Percentiles rank a stretch among this genome's conserved stretches.
Conservation (phyloP, 2,888 invertebrate genomes). For the Scaptomyza flava region DNA sequence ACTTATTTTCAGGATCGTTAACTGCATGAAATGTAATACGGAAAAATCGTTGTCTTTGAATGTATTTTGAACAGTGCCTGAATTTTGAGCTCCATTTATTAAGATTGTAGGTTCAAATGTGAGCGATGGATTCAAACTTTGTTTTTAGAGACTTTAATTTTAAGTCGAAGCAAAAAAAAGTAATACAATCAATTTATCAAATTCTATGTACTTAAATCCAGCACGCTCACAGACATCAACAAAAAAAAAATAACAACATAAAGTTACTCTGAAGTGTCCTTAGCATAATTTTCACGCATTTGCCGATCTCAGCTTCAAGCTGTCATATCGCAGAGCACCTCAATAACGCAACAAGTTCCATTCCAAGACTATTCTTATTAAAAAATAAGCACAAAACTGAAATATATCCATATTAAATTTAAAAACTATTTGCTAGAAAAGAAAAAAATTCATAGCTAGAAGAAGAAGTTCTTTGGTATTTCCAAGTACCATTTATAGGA, state of each 20-base stretch:
- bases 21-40: slow-evolving; percentile 84
- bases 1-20: slow-evolving; percentile 81
- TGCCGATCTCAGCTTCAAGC: slow-evolving; percentile 54
- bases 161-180: slow-evolving; percentile 11
- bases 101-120: slow-evolving; percentile 44
- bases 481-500: slow-evolving; percentile 13
- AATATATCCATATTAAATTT: not conserved
- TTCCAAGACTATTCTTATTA: slow-evolving; percentile 38
- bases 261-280: slow-evolving; percentile 75
- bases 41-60: slow-evolving; percentile 81
- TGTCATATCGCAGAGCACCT: slow-evolving; percentile 43
- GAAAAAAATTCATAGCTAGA: slow-evolving; percentile 2
- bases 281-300: slow-evolving; percentile 51
- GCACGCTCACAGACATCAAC: slow-evolving; percentile 33
- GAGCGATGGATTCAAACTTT: slow-evolving; percentile 39
- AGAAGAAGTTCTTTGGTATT: slow-evolving; percentile 12
- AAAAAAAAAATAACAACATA: slow-evolving; percentile 8
- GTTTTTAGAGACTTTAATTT: slow-evolving; percentile 14
- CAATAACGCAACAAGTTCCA: slow-evolving; percentile 6
- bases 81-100: slow-evolving; percentile 29
- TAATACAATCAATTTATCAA: slow-evolving; percentile 22
- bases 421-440: slow-evolving; percentile 7
- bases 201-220: not conserved
- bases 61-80: slow-evolving; percentile 77
- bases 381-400: slow-evolving; percentile 39